phyloP scores from a whole-genome alignment of 2,113 vertebrate genomes.

The Aptenodytes forsteri region DNA sequence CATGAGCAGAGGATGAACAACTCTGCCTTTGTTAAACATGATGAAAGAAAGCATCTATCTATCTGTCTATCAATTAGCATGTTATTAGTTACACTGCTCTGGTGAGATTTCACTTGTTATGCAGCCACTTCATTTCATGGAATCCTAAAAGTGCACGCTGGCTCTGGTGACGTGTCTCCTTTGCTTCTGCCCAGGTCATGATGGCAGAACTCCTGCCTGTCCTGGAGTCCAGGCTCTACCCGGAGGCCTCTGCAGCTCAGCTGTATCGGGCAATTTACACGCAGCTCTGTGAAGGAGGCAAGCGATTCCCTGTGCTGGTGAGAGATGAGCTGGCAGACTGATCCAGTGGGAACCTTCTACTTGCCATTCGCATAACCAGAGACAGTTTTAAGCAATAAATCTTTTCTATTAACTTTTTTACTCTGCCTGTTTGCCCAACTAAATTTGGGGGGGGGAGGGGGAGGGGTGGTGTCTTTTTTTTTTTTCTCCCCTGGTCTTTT shows the following conservation, averaged over 20 bases:
- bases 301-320: conserved; percentile 81
- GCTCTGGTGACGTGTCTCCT: not conserved
- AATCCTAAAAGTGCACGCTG: not conserved
- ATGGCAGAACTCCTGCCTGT: conserved; percentile 77
- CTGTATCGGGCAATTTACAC: conserved; percentile 82
- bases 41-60: not conserved
- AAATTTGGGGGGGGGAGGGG: not conserved
- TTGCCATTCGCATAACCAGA: not conserved
- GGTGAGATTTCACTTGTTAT: not conserved
- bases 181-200: conserved; percentile 75
- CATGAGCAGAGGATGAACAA: not conserved
- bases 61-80: not conserved
- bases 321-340: conserved; percentile 78
- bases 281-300: conserved; percentile 83
- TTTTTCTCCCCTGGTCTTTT: too few species aligned
- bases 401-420: not conserved
- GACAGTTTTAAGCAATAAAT: conserved; percentile 38
- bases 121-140: not conserved
- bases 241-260: not conserved
- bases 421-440: not conserved
- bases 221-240: conserved; percentile 20
- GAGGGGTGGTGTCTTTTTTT: too few species aligned
- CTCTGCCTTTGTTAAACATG: not conserved
- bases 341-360: not conserved
- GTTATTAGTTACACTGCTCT: not conserved